Base-by-base conservation (phyloP, 2,113 vertebrate genomes). In the Sminthopsis crassicaudata region DNA sequence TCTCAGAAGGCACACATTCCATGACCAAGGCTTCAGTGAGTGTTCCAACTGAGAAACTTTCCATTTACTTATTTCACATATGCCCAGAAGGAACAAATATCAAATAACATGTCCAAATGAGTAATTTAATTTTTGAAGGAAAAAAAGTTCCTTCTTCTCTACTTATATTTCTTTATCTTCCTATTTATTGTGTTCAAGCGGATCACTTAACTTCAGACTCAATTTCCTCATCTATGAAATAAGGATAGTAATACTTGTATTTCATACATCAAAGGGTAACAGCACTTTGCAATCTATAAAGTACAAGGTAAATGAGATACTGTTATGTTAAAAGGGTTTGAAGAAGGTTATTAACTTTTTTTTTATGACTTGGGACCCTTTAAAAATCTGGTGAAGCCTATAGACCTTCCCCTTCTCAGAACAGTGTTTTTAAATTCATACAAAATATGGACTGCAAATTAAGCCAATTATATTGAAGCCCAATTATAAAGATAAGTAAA, bases 21-120 rank as follows among this genome's bases (percentile, higher is more conserved):
- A 96, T 60, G 76, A 96, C 54, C 22, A 95, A 95, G 42, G 23
- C 4, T 51, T 94, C 53, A 50, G 51, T 95, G 67, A 96, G 55
- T 51, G 30, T 1, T 92, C 91, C 93, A 42, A 89, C 94, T 84
- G 53, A 42, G 24, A 91, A 96, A 88, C 27, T 90, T 94, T 88
- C 95, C 92, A 53, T 8, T 2, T 89, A 27, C 89, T 42, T 30
- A 46, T 57, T 93, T 30, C 76, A 46, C 55, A n/a, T 52, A 91
- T 96, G 3, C 46, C 53, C 53, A 92, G 84, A 96, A 51, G 14
- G 88, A 67, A 94, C 30, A 95, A 93, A n/a, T 3, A 90, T 89
- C 67, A 92, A 57, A 19, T 53, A 22, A 91, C 2, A 94, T 30
- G 25, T 90, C 26, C 89, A 96, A 93, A 94, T 53, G 96, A 0